A percentile compares a stretch with the other conserved stretches of the same genome.
These are phyloP conservation scores for Drosophila sucinea DNA, from an alignment of 1,140 invertebrate species.

Conservation along the genomic window DNA sequence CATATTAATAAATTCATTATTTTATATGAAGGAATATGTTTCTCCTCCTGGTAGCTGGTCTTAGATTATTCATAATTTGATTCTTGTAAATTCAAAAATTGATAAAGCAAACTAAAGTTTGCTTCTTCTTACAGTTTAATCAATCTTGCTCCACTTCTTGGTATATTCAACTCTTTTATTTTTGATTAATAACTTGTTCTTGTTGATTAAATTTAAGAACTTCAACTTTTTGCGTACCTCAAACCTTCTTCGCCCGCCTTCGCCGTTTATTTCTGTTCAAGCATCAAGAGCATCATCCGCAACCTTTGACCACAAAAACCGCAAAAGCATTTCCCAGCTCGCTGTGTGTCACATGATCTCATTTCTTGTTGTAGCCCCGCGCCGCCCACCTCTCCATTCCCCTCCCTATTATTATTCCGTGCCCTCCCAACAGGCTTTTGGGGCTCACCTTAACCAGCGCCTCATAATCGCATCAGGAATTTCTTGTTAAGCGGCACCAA, in stretches of 20 bases:
- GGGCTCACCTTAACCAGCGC: slow-evolving; percentile 71
- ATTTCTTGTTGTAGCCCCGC: slow-evolving; percentile 4
- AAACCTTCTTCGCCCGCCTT: neutral
- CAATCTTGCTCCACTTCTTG: neutral
- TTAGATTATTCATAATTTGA: no score
- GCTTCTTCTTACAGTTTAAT: neutral
- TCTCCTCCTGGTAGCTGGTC: no score
- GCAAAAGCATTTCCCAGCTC: slow-evolving; percentile 55
- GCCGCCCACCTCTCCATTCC: neutral
- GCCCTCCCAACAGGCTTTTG: slow-evolving; percentile 8
- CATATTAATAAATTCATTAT: no score
- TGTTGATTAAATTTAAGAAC: slow-evolving; percentile 3
- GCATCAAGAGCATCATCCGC: slow-evolving; percentile 14
- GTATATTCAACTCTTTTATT: neutral
- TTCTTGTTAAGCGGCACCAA: slow-evolving; percentile 60
- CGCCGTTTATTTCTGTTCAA: no score
- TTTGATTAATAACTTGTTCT: slow-evolving; percentile 11
- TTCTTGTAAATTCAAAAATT: neutral
- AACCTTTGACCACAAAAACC: slow-evolving; percentile 51
- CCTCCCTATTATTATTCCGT: neutral
- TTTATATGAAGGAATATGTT: no score
- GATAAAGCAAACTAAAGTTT: neutral
- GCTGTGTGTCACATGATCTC: slow-evolving; percentile 37
- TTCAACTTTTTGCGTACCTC: neutral
- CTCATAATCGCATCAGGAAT: slow-evolving; percentile 80